Base-by-base conservation (phyloP, 2,797 vertebrate species). In the Labroides dimidiatus region DNA sequence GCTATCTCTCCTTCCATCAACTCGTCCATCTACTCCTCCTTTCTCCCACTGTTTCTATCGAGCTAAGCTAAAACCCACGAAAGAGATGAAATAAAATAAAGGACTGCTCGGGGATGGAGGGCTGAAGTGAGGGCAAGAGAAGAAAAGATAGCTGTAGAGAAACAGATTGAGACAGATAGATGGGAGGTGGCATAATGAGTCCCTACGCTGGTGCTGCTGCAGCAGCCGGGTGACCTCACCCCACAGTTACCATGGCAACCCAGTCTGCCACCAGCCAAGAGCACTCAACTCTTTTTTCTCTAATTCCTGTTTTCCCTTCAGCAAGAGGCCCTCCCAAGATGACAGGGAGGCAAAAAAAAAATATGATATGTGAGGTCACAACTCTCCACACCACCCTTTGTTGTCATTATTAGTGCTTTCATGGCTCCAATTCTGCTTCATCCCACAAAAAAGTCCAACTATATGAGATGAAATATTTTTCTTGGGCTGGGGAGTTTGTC, bases 201-300 rank as follows among this genome's bases (percentile, higher is more conserved):
- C 87, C 81, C 88, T 75, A 67, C 23, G 24, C 81, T 84, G 78
- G 77, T 39, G 65, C 87, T 39, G 65, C 87, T 85, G 90, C 89
- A 88, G 91, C 87, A 90, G 75, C 76, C 57, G 79, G 82, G 82
- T 94, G 93, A 94, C 89, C 84, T 94, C 92, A 92, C 90, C 84
- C 81, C 59, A 56, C 65, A 73, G 89, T 94, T 91, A 83, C 91
- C 86, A 93, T 92, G 88, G 91, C 82, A 94, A 94, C 93, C 76
- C 78, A 43, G 85, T 70, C 84, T 85, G 79, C 82, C 89, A 91
- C 79, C 84, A 91, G 84, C 79, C 78, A 67, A 78, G 75, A 82
- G 66, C 82, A 58, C 69, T 84, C 84, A 75, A 77, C 76, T 77
- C 78, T 82, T 75, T 79, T n/a, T 70, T 75, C 33, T 85, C 39